Conservation (phyloP, 2,113 vertebrate genomes). For the Sula dactylatra region DNA sequence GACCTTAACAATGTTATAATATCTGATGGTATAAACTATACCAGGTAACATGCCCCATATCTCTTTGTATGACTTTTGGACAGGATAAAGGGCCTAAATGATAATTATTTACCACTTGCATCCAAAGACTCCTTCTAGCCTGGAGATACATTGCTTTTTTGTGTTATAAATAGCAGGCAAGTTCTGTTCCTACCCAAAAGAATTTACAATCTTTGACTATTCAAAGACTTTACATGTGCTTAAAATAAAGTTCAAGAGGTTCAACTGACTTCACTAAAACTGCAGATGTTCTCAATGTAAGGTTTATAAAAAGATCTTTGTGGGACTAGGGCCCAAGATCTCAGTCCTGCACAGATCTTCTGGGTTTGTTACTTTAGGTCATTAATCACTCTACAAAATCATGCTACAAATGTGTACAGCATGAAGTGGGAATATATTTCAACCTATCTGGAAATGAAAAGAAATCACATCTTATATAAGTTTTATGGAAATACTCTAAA, state of each 20-base stretch:
- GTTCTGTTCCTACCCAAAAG: neutral
- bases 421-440: neutral
- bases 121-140: neutral
- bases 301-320: neutral
- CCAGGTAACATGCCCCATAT: neutral
- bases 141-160: neutral
- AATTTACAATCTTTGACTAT: neutral
- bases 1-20: neutral
- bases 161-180: neutral
- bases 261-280: neutral
- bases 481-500: neutral
- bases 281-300: neutral
- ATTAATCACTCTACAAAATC: neutral
- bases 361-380: neutral
- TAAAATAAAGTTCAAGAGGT: neutral
- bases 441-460: neutral
- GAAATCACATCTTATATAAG: fast-evolving
- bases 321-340: neutral
- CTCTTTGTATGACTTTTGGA: neutral
- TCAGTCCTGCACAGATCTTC: neutral
- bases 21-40: neutral
- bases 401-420: neutral
- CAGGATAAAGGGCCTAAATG: neutral
- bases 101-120: neutral
- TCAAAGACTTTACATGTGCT: neutral